Evolutionary conservation across 1,140 invertebrate species (phyloP), one percentile per base, ranked within the genome.

Genomic region (Babylonia areolata): DNA sequence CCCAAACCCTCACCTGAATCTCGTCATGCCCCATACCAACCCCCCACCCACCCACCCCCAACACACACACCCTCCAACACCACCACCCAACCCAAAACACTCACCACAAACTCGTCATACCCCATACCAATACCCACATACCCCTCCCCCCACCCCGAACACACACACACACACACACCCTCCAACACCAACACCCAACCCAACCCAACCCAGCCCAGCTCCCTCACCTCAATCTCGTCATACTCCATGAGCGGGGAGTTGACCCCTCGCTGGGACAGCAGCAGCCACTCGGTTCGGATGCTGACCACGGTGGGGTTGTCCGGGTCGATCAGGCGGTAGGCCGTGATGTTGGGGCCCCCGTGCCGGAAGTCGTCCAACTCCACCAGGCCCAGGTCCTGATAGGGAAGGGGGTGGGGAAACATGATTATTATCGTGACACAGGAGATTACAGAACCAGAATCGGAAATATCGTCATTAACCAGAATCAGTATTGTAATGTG

Each of bases 301-400:
- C 90, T 88, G 35, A 89, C 81, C 2, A 93, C 91, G 40, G 86
- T 51, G 20, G 89, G 89, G 54, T 89, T 85, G 11, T 87, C 83
- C 6, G 92, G 91, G 84, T 94, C 90, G n/a, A 94, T 92, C 17
- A 94, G 85, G 23, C 93, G 86, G 71, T 93, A 91, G 33, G 91
- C 91, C 15, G 94, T 94, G 42, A 94, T 91, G 88, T 94, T 94
- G 23, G 92, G 93, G 28, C 90, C 91, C 42, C 91, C 93, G 84
- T 94, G 90, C 80, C 89, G 91, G 80, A 90, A 94, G 58, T 93
- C 91, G 75, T 92, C 91, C 54, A 94, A 85, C 81, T 94, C 91
- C 28, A 94, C 88, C n/a, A 91, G 87, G 15, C 91, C 92, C 3
- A 93, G 69, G 87, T 94, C 93, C 93, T 94, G 88, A n/a, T n/a